These are phyloP conservation scores for Neodon shergylaensis DNA, from an alignment of 2,113 vertebrate species.

Conservation along the genomic window DNA sequence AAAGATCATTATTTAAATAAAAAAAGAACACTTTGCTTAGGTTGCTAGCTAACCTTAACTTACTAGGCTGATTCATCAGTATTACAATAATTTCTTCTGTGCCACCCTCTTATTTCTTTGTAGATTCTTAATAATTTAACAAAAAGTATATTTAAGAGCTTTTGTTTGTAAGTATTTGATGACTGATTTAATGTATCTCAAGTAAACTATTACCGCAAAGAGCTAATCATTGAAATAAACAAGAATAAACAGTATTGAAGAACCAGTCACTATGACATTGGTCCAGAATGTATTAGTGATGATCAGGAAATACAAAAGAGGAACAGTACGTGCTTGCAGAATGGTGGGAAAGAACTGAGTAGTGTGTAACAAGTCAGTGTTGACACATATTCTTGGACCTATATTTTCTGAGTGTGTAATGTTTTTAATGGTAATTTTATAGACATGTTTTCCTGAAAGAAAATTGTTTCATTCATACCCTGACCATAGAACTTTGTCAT, in stretches of 20 bases:
- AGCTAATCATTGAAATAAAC: not conserved
- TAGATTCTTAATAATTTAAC: not conserved
- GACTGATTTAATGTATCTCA: not conserved
- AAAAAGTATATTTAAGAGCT: not conserved
- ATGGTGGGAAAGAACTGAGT: not conserved
- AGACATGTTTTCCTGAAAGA: not conserved
- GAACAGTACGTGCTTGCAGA: fast-evolving
- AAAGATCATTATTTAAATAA: too few relatives aligned
- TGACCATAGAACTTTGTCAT: not conserved
- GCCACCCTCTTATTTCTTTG: not conserved
- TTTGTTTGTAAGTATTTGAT: not conserved
- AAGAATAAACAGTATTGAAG: not conserved
- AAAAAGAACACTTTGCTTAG: not conserved
- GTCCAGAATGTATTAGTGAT: not conserved
- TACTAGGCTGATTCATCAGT: not conserved
- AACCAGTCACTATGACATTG: not conserved
- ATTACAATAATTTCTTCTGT: not conserved
- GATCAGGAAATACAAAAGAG: not conserved
- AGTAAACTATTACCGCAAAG: not conserved
- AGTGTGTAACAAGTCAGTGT: not conserved
- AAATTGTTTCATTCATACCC: not conserved
- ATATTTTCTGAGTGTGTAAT: not conserved
- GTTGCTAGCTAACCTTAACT: not conserved
- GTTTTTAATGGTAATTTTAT: not conserved
- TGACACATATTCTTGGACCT: too few relatives aligned